Evolutionary conservation across 35 echinoderm and acorn worm species (phyloP).

Genomic region (Ptychodera flava): DNA sequence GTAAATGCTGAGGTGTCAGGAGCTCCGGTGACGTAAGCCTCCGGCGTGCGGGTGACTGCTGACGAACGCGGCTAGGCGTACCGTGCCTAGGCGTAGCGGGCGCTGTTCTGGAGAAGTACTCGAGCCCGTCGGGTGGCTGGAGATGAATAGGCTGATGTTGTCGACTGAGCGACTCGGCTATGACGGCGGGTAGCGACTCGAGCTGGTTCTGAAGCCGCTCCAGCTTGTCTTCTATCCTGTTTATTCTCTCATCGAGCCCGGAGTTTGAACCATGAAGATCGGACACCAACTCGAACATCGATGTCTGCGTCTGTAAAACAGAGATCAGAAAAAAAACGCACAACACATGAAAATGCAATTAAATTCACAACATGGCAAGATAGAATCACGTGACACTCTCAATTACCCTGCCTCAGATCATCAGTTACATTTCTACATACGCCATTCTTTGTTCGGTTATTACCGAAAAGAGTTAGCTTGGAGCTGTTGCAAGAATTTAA

Average conservation of each 20-base stretch:
- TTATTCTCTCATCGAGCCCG: constrained; percentile 65
- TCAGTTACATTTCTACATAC: neutral
- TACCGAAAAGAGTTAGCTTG: no score
- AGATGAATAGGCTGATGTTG: constrained; percentile 1
- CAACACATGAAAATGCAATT: no score
- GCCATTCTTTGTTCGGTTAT: no score
- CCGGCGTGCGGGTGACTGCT: neutral
- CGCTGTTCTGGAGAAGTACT: neutral
- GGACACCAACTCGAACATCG: constrained; percentile 99
- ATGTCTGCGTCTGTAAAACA: constrained; percentile 85
- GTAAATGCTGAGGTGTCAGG: neutral
- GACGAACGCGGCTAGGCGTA: neutral
- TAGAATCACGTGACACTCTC: no score
- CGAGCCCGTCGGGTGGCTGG: neutral
- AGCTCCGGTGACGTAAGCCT: neutral
- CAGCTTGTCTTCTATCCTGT: constrained; percentile 65
- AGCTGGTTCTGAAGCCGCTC: constrained; percentile 72
- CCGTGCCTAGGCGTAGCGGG: neutral
- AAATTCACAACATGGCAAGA: no score
- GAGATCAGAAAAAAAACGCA: constrained; percentile 19
- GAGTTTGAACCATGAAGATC: constrained; percentile 75
- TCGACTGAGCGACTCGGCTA: constrained; percentile 55
- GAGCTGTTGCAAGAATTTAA: no score
- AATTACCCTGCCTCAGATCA: neutral
- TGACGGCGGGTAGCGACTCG: constrained; percentile 74